phyloP scores from a whole-genome alignment of 2,797 vertebrate species.

The Bovichtus diacanthus region DNA sequence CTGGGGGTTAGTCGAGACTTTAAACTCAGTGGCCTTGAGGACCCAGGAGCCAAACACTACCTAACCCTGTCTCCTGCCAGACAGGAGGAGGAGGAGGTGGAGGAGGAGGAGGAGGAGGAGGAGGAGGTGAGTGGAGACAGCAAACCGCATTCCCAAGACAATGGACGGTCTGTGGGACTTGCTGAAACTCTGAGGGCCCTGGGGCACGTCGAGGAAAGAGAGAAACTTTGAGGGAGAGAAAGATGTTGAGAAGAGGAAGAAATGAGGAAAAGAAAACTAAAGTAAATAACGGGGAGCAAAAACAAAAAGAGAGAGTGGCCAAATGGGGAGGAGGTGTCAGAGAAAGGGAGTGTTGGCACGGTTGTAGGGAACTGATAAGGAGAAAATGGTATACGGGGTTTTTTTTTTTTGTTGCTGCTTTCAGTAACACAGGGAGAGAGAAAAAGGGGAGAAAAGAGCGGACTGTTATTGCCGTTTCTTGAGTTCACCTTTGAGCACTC shows the following conservation, averaged over 20 bases:
- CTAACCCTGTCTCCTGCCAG: constrained; percentile 69
- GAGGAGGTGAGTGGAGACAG: constrained; percentile 62
- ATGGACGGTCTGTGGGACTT: constrained; percentile 82
- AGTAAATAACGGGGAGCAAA: constrained; percentile 15
- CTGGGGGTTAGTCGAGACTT: constrained; percentile 39
- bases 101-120: constrained; percentile 35
- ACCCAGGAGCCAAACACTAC: constrained; percentile 73
- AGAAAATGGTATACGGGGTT: constrained; percentile 35
- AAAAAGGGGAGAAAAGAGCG: constrained; percentile 13
- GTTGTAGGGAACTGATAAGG: constrained; percentile 51
- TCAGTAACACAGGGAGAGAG: constrained; percentile 9
- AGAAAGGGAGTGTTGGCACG: constrained; percentile 41
- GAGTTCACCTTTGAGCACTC: constrained; percentile 29
- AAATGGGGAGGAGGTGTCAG: constrained; percentile 36
- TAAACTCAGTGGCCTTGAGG: constrained; percentile 72
- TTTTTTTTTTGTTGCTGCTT: not conserved
- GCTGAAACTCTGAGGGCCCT: constrained; percentile 65
- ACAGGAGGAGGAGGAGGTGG: constrained; percentile 45
- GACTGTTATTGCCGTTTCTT: constrained; percentile 21
- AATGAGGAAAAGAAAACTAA: constrained; percentile 12
- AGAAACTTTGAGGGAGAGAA: constrained; percentile 35
- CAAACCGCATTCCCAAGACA: constrained; percentile 83
- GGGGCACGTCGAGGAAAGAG: constrained; percentile 61
- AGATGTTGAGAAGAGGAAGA: constrained; percentile 12
- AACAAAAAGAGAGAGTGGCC: not conserved